Evolutionary conservation across 2,797 vertebrate genomes (phyloP), one percentile per base, ranked within the genome.

Genomic region (Pelochelys cantorii): DNA sequence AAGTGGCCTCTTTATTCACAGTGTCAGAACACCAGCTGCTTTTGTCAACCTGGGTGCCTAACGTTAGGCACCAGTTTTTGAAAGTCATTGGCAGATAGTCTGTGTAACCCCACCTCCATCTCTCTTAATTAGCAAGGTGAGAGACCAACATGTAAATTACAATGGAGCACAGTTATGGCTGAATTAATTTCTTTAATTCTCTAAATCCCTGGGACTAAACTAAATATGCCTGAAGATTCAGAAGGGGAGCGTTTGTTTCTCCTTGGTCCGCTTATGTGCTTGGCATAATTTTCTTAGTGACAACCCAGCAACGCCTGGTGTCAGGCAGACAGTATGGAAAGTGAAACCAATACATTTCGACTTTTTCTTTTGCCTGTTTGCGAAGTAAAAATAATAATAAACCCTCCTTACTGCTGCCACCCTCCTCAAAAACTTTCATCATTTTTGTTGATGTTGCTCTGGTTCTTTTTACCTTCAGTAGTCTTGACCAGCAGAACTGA

Each of bases 161-260:
- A 95, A 93, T 79, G 5, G 93, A 95, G 91, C 92, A 5, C 4
- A 97, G 91, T 81, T 90, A 71, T 0, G 42, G 85, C 83, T 94
- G 87, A 62, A 95, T 86, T 90, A 2, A 1, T 92, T 92, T 79
- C 74, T 87, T 91, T 83, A 68, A 92, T 75, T 81, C 90, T 25
- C 96, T 97, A 93, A 96, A 95, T 97, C 97, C 97, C 96, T 97
- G 93, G 94, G 93, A 93, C 48, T 81, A 89, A 88, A 96, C 92
- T 95, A 94, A 93, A 97, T 91, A 96, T 85, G 93, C 37, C 68
- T 94, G 89, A 94, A 82, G 25, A 79, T 54, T 94, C 71, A 84
- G 86, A 87, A 95, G 81, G 95, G 93, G 90, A 95, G 89, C 92
- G 94, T 95, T 90, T 79, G 88, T 95, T 94, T 96, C 82, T 93